Conservation (phyloP, 2,113 vertebrate species). For the Condylura cristata region DNA sequence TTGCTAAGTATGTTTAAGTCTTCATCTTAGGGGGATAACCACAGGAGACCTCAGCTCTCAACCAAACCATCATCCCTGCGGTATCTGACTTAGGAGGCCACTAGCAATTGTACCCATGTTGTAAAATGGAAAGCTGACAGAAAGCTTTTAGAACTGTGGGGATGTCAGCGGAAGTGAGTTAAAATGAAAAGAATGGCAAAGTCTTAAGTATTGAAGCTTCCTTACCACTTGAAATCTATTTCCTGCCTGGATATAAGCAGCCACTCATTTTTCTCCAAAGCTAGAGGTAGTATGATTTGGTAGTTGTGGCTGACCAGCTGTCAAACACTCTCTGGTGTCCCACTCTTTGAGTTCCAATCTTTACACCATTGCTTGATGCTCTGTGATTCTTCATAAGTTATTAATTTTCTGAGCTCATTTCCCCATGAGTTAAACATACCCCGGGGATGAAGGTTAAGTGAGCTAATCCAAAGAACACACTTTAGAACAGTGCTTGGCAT, state of each 20-base stretch:
- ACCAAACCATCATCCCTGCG: neutral
- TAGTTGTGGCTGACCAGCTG: neutral
- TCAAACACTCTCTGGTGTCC: neutral
- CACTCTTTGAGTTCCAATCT: neutral
- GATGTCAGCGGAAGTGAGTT: neutral
- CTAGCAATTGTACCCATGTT: neutral
- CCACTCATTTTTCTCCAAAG: neutral
- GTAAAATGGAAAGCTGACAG: neutral
- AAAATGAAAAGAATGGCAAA: neutral
- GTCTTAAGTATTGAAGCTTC: neutral
- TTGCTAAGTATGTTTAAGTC: neutral
- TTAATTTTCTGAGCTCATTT: neutral
- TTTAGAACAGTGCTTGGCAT: neutral
- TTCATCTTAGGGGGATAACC: neutral
- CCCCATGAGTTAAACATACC: neutral
- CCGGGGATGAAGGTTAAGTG: neutral
- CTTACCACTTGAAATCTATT: neutral
- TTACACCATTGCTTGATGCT: too few species aligned
- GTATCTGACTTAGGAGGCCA: neutral
- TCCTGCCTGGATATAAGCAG: neutral
- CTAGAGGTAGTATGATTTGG: neutral
- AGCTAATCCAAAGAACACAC: neutral
- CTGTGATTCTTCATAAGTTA: neutral
- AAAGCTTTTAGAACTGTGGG: neutral
- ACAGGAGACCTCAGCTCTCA: neutral